A percentile compares a stretch with the other conserved stretches of the same genome.
phyloP scores from a whole-genome alignment of 2,888 invertebrate species.

The Trichopria drosophilae region DNA sequence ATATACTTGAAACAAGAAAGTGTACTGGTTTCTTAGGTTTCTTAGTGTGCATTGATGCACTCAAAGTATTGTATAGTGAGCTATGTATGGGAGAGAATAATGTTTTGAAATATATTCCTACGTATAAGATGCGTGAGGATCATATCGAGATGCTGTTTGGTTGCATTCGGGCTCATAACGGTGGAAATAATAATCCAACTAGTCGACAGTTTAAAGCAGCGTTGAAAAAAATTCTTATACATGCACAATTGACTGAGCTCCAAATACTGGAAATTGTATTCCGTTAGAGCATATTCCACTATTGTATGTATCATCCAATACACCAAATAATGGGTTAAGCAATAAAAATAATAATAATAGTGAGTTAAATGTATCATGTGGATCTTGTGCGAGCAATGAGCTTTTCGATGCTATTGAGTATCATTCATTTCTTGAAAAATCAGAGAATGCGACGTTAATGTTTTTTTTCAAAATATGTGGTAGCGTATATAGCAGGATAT shows the following conservation, averaged over 20 bases:
- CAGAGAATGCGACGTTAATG: too few species aligned
- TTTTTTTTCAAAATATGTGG: too few species aligned
- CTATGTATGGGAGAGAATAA: conserved; percentile 2
- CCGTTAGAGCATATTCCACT: not conserved
- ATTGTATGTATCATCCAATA: not conserved
- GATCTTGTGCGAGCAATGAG: too few species aligned
- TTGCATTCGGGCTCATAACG: conserved; percentile 19
- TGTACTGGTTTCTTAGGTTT: not conserved
- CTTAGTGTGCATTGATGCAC: not conserved
- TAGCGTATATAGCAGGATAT: too few species aligned
- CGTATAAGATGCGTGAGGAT: conserved; percentile 25
- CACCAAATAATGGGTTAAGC: too few species aligned
- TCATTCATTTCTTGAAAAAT: too few species aligned
- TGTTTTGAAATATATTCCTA: conserved; percentile 22
- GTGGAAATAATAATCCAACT: conserved; percentile 30
- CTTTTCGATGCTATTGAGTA: too few species aligned
- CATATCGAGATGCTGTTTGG: conserved; percentile 30
- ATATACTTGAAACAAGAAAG: not conserved
- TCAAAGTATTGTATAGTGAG: not conserved
- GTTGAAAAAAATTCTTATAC: conserved; percentile 20
- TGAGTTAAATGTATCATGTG: too few species aligned
- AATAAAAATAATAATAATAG: too few species aligned
- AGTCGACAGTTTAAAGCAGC: conserved; percentile 20
- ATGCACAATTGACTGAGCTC: conserved; percentile 9
- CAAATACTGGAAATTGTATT: not conserved